These are phyloP conservation scores for Apocrypta bakeri DNA, from an alignment of 1,140 invertebrate genomes.

Conservation along the genomic window DNA sequence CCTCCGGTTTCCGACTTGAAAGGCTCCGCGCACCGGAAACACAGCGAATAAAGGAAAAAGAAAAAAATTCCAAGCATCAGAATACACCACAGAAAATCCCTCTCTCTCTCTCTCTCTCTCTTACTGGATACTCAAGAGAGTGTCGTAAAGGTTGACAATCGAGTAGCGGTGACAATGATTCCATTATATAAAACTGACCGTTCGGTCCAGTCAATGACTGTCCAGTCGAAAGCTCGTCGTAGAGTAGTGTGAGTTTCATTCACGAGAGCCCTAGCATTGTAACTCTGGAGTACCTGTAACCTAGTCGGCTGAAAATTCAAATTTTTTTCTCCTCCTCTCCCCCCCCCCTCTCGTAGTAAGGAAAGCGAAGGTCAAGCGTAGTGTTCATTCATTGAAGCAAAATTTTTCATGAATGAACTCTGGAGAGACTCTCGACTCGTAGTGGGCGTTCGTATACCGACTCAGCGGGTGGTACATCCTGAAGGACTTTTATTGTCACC, in stretches of 20 bases:
- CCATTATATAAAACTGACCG: constrained; percentile 59
- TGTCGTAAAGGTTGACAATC: constrained; percentile 46
- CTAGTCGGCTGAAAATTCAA: constrained; percentile 65
- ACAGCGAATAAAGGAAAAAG: not conserved
- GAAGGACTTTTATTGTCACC: constrained; percentile 20
- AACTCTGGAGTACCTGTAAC: constrained; percentile 67
- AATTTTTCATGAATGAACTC: constrained; percentile 22
- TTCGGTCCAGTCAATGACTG: constrained; percentile 49
- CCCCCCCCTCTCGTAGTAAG: not conserved
- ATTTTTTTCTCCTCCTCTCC: constrained; percentile 58
- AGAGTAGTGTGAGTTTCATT: constrained; percentile 67
- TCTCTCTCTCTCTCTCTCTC: too few relatives aligned
- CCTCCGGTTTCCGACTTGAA: constrained; percentile 35
- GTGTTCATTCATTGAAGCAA: not conserved
- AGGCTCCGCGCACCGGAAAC: constrained; percentile 39
- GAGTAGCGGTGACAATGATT: constrained; percentile 51
- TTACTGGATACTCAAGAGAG: constrained; percentile 13
- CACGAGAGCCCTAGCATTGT: constrained; percentile 65
- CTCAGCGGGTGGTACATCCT: constrained; percentile 28
- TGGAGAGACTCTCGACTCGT: not conserved
- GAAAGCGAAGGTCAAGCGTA: constrained; percentile 22
- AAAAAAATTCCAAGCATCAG: constrained; percentile 32
- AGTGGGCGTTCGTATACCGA: constrained; percentile 31
- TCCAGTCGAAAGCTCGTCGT: not conserved
- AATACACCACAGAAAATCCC: not conserved